A percentile compares a stretch with the other conserved stretches of the same genome.
phyloP scores from a whole-genome alignment of 1,140 invertebrate species.

The Zaprionus africanus region DNA sequence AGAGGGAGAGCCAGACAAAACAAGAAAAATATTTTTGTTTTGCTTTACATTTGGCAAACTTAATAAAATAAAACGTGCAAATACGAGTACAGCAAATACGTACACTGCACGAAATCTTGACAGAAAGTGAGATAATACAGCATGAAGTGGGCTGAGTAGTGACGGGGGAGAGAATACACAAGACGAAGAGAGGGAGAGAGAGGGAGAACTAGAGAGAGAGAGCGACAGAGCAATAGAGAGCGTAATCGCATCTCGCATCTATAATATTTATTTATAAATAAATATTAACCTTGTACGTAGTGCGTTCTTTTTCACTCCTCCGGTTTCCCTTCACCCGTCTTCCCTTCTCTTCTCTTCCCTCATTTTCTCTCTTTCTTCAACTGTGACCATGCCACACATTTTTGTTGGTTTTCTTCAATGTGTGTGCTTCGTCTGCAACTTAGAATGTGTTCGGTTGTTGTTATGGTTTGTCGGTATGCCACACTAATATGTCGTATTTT shows the following conservation, averaged over 20 bases:
- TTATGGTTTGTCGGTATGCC: constrained; percentile 11
- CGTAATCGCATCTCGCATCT: constrained; percentile 32
- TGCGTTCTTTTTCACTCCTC: constrained; percentile 10
- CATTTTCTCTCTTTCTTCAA: constrained; percentile 1
- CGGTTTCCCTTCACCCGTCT: no score
- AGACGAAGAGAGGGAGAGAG: background rate
- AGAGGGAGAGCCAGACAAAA: background rate
- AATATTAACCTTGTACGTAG: constrained; percentile 66
- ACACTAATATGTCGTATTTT: background rate
- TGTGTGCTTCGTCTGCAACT: constrained; percentile 15
- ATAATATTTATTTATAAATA: constrained; percentile 77
- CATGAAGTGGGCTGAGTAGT: background rate
- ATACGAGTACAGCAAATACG: constrained; percentile 36
- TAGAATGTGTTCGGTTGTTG: constrained; percentile 12
- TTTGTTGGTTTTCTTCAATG: constrained; percentile 7
- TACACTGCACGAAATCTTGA: constrained; percentile 39
- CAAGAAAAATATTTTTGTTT: constrained; percentile 51
- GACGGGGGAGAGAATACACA: no score
- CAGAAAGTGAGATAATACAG: constrained; percentile 4
- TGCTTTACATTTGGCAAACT: constrained; percentile 38
- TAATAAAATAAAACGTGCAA: constrained; percentile 47
- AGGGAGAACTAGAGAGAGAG: constrained; percentile 6
- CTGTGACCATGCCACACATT: constrained; percentile 36
- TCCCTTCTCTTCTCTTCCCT: background rate
- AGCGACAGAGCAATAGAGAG: constrained; percentile 28